Base-by-base conservation (phyloP, 2,113 vertebrate species). In the Jacana jacana region DNA sequence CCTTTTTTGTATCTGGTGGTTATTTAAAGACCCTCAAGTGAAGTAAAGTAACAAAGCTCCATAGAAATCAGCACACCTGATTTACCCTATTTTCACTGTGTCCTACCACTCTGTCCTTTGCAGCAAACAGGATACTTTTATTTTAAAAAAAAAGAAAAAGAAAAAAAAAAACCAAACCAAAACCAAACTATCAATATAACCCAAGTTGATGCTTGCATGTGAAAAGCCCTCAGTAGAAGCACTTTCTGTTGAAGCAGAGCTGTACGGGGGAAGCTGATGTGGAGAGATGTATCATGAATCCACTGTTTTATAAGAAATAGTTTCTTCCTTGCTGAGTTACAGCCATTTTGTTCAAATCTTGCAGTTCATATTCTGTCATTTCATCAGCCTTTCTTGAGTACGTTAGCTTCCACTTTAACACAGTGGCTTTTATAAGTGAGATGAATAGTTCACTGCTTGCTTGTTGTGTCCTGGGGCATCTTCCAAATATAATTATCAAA, bases 401-500 rank as follows among this genome's bases (percentile, higher is more conserved):
- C 64, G 15, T 39, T 86, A 83, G 42, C 39, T 92, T 95, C 77
- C 68, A 75, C 58, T 94, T 91, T 68, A 89, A 92, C 49, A 73
- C 40, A 81, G 54, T 44, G 51, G 33, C 73, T 95, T 90, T 95
- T 87, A 40, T 86, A 94, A 93, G 58, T 81, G 75, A 93, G 76
- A 87, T 58, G 70, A 88, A 95, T 89, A 71, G 84, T 75, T 95
- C 68, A 79, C 20, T 73, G n/a, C 93, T 88, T 87, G 40, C 37
- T 88, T 70, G 39, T 78, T 93, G 58, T 93, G 76, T 95, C 91
- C 89, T 94, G 90, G 64, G 91, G 86, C 92, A 76, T 92, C 48
- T 96, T 97, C 81, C 78, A 93, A 93, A 89, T 87, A 85, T 66
- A 93, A 94, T 97, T 94, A 95, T 82, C 77, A 94, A 91, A 95